Base-by-base conservation (phyloP, 2,113 vertebrate species). In the Osmerus mordax region DNA sequence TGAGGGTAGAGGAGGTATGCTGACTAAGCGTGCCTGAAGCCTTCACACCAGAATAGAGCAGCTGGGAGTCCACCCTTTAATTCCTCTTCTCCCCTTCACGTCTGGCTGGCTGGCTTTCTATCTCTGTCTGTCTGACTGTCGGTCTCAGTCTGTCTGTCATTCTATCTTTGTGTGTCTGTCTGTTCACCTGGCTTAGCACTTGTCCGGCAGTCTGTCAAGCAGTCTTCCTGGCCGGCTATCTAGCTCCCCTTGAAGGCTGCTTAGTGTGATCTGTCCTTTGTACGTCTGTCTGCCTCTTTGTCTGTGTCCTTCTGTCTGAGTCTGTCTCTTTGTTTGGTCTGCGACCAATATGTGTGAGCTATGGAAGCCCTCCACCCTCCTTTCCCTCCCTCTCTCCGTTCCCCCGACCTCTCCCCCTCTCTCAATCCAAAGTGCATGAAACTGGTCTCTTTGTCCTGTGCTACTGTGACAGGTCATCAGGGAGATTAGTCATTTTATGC, bases 11-110 rank as follows among this genome's bases (percentile, higher is more conserved):
- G 72, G 28, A 69, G 51, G 67, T 75, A 29, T 84, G 86, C 83
- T 86, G 80, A 88, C 41, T 80, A 73, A 81, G 84, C 86, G 55
- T 51, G 73, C 36, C 53, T 61, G 53, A 65, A 69, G 72, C 67
- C 68, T 69, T 65, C 82, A 76, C 70, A 47, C 19, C 69, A 73
- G 72, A 76, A 71, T 23, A 65, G 73, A 73, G 71, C 80, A 83
- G 41, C 78, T 83, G 72, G 32, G 32, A 36, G 32, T 36, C 32
- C 32, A 36, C 32, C 32, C 32, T 36, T 36, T 36, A 4, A 36
- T 36, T 36, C 32, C 32, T 36, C 32, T 36, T 36, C 32, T 1
- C 32, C 32, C 32, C 32, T 36, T 36, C 32, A 36, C 32, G 32
- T 36, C 32, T 36, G 32, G 4, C 32, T 36, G 32, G 4, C 32